These are phyloP conservation scores for Cetoscarus ocellatus DNA, from an alignment of 2,797 vertebrate genomes.

Conservation along the genomic window DNA sequence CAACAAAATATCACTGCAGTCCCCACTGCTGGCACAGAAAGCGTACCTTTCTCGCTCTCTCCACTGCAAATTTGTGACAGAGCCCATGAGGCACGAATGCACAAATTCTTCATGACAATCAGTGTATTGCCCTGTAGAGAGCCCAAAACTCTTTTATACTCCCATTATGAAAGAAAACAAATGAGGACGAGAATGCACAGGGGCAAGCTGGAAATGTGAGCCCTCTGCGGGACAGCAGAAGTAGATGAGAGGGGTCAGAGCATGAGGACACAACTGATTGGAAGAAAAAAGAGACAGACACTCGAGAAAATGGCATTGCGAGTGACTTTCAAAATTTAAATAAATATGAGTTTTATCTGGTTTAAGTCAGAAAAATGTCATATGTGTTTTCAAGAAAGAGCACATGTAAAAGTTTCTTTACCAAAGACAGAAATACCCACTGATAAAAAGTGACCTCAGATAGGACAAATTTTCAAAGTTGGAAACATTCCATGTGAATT, in stretches of 20 bases:
- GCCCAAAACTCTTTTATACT: constrained; percentile 35
- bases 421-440: background rate
- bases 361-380: background rate
- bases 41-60: constrained; percentile 28
- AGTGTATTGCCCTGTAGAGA: constrained; percentile 30
- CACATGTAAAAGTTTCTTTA: background rate
- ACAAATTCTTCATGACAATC: constrained; percentile 42
- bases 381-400: background rate
- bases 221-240: constrained; percentile 28
- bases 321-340: background rate
- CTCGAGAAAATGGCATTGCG: background rate
- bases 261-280: constrained; percentile 1
- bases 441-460: constrained; percentile 14
- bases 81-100: constrained; percentile 42
- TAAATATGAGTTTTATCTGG: background rate
- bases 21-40: constrained; percentile 4
- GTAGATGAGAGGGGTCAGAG: constrained; percentile 36
- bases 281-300: background rate
- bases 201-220: constrained; percentile 43
- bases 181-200: constrained; percentile 44
- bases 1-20: constrained; percentile 3
- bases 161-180: constrained; percentile 26
- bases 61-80: constrained; percentile 54
- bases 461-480: background rate
- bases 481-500: too few species aligned